Base-by-base conservation (phyloP, 1,140 invertebrate genomes). In the Caenorhabditis remanei region DNA sequence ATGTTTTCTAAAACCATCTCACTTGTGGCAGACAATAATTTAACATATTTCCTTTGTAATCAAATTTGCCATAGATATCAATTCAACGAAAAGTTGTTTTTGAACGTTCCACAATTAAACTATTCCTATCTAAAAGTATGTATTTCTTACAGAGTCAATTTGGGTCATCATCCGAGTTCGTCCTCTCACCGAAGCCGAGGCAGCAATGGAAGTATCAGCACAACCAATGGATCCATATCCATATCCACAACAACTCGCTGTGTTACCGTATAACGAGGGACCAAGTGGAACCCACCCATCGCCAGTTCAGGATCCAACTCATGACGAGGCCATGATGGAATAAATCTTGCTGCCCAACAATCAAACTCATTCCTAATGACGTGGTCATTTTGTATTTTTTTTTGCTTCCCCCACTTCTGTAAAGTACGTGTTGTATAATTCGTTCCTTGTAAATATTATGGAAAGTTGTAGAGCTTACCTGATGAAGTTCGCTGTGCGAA, bases 101-200 rank as follows among this genome's bases (percentile, higher is more conserved):
- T 53, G 50, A 53, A 32, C 32, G 2, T 1, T 32, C 32, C 32
- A 2, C 32, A 32, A 32, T 32, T 11, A 53, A 53, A 21, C 13
- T 55, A 21, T 55, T 53, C 24, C 53, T 55, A 11, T 53, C 0
- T 14, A 83, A 13, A 21, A 53, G 19, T 32, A 13, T 43, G 8
- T 21, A 0, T 14, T 2, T 2, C 4, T 86, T 86, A 32, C 85
- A 86, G 85, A 55, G 56, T 75, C 85, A 41, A 86, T 86, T 6
- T 86, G 85, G 85, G 61, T 56, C 13, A 67, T 55, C 43, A 79
- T 79, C 19, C 24, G 50, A 40, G 85, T 79, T 5, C 50, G 48
- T 16, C 67, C 85, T 13, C 84, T 65, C 19, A 58, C 56, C n/a
- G 61, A 85, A 48, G 55, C 84, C 8, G 84, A 85, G 21, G 84